Evolutionary conservation across 1,140 invertebrate species (phyloP).

Genomic region (Procambarus clarkii): DNA sequence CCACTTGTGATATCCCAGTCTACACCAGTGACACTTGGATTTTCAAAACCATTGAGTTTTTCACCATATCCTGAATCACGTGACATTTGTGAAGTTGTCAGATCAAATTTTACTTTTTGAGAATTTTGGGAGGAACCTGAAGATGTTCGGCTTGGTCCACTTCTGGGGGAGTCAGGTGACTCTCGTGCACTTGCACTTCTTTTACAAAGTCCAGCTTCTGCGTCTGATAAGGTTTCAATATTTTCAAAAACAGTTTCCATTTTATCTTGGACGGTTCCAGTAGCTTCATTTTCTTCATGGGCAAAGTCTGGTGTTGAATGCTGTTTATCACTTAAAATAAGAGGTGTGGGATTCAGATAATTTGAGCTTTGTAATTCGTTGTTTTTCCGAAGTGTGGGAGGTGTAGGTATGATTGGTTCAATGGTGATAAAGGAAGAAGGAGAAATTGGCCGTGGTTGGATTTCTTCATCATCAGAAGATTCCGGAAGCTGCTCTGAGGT

Average conservation of each 20-base stretch:
- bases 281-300: conserved; percentile 1
- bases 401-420: conserved; percentile 64
- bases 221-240: neutral
- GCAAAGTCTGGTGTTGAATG: conserved; percentile 4
- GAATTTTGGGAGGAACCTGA: conserved; percentile 52
- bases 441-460: conserved; percentile 47
- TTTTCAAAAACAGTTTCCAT: neutral
- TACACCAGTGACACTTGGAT: conserved; percentile 70
- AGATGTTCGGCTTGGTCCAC: conserved; percentile 40
- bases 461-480: conserved; percentile 68
- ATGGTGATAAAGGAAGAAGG: conserved; percentile 67
- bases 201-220: neutral
- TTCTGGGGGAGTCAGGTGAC: conserved; percentile 52
- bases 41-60: conserved; percentile 73
- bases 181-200: conserved; percentile 28
- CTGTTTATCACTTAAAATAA: conserved; percentile 15
- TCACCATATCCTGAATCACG: conserved; percentile 72
- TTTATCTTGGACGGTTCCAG: conserved; percentile 42
- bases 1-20: conserved; percentile 68
- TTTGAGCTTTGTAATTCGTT: conserved; percentile 36
- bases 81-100: conserved; percentile 71
- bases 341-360: neutral
- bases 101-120: conserved; percentile 57
- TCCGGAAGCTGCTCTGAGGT: conserved; percentile 47
- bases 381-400: conserved; percentile 30